Base-by-base conservation (phyloP, 2,113 vertebrate genomes). In the Xyliphius kryptos region DNA sequence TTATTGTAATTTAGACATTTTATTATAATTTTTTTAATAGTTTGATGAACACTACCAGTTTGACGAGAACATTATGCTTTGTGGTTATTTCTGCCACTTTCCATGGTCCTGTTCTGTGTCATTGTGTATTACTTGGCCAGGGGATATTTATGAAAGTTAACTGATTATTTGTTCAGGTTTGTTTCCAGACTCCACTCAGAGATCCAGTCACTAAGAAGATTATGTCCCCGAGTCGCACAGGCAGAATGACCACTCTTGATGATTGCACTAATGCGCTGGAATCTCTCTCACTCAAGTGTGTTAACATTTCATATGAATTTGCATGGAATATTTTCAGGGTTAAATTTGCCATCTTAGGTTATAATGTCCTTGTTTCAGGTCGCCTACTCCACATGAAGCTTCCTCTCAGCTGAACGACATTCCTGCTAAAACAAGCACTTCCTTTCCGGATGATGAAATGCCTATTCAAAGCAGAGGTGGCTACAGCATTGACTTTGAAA, bases 121-220 rank as follows among this genome's bases (percentile, higher is more conserved):
- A n/a, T n/a, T n/a, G n/a, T n/a, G n/a, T n/a, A n/a, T n/a, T n/a
- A n/a, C n/a, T n/a, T n/a, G n/a, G n/a, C n/a, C n/a, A n/a, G n/a
- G n/a, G n/a, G n/a, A n/a, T n/a, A n/a, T n/a, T n/a, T n/a, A n/a
- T n/a, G n/a, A n/a, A n/a, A n/a, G n/a, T n/a, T n/a, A n/a, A n/a
- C n/a, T n/a, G n/a, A n/a, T n/a, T 51, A n/a, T 55, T 55, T 52
- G 1, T 61, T 46, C 54, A 98, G 95, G 95, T 97, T 70, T 93
- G 91, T 63, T 98, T 98, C 80, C 93, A 95, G 70, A 97, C 92
- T 21, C 95, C 95, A 56, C 81, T 85, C 64, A 82, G 93, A 83
- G 92, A 98, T 61, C 94, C 93, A 13, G 74, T 87, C 48, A 93
- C 92, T 0, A 89, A 85, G 55, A 89, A 76, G 79, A 88, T 97